Conservation (phyloP, 2,797 vertebrate species). For the Tachyglossus aculeatus region DNA sequence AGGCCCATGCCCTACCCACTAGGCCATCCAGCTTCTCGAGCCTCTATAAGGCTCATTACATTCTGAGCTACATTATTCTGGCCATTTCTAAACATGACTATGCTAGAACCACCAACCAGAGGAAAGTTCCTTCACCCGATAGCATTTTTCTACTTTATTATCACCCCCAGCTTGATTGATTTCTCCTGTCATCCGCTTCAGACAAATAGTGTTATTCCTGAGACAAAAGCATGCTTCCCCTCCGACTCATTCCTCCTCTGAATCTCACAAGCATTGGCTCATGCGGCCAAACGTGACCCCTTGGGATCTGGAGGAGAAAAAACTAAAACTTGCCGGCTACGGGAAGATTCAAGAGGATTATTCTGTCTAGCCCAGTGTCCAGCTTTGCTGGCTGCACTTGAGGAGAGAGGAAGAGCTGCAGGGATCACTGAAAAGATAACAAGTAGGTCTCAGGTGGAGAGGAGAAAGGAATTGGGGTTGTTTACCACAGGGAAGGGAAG, state of each 20-base stretch:
- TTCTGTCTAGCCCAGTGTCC: background rate
- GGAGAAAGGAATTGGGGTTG: too few relatives aligned
- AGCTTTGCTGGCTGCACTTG: background rate
- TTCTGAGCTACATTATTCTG: slow-evolving; percentile 13
- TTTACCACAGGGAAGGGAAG: too few relatives aligned
- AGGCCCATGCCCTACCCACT: background rate
- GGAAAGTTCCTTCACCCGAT: slow-evolving; percentile 16
- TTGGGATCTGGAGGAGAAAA: background rate
- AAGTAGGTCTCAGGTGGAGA: too few relatives aligned
- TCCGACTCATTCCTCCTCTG: slow-evolving; percentile 47
- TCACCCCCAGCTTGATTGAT: slow-evolving; percentile 33
- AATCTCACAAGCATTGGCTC: slow-evolving; percentile 16
- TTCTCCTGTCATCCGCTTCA: slow-evolving; percentile 57
- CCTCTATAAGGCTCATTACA: background rate
- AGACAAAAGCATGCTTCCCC: slow-evolving; percentile 33
- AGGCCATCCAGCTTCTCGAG: background rate
- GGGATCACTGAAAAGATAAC: too few relatives aligned
- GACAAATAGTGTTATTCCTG: slow-evolving; percentile 53
- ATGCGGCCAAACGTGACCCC: slow-evolving; percentile 13
- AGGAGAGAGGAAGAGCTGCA: too few relatives aligned
- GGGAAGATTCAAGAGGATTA: slow-evolving; percentile 9
- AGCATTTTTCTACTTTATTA: slow-evolving; percentile 38
- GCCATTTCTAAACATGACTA: slow-evolving; percentile 14
- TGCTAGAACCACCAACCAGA: slow-evolving; percentile 40
- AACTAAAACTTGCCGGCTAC: slow-evolving; percentile 3